Conservation (phyloP, 2,113 vertebrate genomes). For the Gracilinanus agilis region DNA sequence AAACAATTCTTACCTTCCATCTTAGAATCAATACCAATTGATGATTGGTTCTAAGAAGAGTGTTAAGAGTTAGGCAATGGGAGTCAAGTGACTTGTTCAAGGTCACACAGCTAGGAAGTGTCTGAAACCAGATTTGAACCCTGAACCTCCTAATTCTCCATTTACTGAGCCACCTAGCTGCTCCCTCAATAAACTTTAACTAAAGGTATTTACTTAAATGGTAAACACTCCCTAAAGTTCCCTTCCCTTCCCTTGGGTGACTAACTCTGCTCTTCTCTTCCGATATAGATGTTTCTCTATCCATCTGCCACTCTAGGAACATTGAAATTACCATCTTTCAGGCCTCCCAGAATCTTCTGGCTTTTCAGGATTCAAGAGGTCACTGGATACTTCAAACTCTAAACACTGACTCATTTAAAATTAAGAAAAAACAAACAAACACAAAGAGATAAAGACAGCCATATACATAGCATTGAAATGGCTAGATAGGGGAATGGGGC, state of each 20-base stretch:
- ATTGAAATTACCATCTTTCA: background rate
- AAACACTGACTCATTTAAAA: background rate
- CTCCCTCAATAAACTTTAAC: no score
- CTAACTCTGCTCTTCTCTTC: background rate
- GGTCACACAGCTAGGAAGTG: no score
- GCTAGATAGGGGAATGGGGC: background rate
- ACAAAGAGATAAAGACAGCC: background rate
- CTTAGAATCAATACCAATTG: no score
- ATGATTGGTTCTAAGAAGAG: no score
- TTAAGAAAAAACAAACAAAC: background rate
- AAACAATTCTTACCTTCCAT: no score
- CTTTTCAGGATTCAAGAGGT: background rate
- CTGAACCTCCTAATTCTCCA: no score
- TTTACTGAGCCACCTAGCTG: no score
- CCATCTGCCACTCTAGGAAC: background rate
- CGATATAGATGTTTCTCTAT: background rate
- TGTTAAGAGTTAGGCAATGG: no score
- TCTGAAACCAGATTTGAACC: no score
- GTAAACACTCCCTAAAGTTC: background rate
- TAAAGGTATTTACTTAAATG: no score
- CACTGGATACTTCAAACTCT: background rate
- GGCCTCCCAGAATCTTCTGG: background rate
- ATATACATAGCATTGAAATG: background rate
- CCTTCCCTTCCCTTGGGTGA: background rate
- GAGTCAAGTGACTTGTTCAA: no score